Conservation (phyloP, 2,888 invertebrate genomes). For the Caenorhabditis zanzibari region DNA sequence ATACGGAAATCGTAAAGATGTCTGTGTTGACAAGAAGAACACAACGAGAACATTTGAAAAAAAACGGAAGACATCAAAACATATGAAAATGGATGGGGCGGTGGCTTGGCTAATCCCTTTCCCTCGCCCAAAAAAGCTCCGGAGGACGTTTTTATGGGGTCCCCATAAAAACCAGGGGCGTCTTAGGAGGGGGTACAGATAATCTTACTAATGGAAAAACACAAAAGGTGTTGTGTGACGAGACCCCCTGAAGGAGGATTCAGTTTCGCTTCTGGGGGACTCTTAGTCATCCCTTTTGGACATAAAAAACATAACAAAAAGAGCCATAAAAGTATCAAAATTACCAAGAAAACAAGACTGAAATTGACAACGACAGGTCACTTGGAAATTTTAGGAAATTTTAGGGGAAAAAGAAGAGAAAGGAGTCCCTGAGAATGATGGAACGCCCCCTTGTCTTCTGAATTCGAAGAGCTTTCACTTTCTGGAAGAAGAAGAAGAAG, state of each 20-base stretch:
- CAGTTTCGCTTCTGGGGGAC: not conserved
- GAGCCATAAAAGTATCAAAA: no score
- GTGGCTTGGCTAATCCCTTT: slow-evolving; percentile 10
- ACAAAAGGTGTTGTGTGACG: not conserved
- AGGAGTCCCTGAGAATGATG: slow-evolving; percentile 44
- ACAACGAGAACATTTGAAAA: slow-evolving; percentile 1
- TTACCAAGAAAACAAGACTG: slow-evolving; percentile 10
- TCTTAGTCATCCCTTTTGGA: not conserved
- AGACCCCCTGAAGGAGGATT: not conserved
- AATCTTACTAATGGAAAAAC: slow-evolving; percentile 25
- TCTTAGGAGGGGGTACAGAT: not conserved
- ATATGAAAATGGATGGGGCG: slow-evolving; percentile 11
- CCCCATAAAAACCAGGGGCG: slow-evolving; percentile 4
- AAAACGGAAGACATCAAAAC: slow-evolving; percentile 24
- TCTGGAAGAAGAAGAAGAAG: not conserved
- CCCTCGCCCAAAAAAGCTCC: not conserved
- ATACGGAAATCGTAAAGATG: slow-evolving; percentile 3
- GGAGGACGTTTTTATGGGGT: slow-evolving; percentile 31
- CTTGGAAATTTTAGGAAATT: not conserved
- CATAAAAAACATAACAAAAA: not conserved
- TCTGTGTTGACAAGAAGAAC: not conserved
- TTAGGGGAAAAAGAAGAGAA: not conserved
- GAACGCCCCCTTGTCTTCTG: slow-evolving; percentile 15
- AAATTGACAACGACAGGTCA: slow-evolving; percentile 2
- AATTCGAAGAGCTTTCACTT: not conserved